Evolutionary conservation across 2,113 vertebrate genomes (phyloP).

Genomic region (Boulengeromyrus knoepffleri): DNA sequence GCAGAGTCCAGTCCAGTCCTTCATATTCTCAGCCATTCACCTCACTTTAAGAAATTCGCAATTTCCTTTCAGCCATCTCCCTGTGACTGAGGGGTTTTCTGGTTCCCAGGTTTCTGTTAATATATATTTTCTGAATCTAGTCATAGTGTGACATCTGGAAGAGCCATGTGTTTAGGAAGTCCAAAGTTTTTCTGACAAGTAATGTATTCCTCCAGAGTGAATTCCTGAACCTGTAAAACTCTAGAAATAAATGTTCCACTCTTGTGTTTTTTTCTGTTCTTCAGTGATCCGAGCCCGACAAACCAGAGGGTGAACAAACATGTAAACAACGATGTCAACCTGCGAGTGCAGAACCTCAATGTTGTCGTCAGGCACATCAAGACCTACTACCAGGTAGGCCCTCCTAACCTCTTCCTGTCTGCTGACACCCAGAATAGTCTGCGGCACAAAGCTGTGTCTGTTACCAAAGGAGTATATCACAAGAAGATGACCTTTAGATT

Average conservation of each 20-base stretch:
- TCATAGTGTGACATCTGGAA: neutral
- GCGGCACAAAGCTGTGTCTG: neutral
- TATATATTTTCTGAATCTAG: neutral
- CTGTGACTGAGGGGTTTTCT: neutral
- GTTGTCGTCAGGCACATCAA: constrained; percentile 76
- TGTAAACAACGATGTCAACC: constrained; percentile 71
- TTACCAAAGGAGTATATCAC: neutral
- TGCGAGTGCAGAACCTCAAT: constrained; percentile 77
- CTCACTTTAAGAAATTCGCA: neutral
- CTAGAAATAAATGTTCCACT: neutral
- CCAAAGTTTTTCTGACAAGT: neutral
- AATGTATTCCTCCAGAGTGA: neutral
- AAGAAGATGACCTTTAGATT: neutral
- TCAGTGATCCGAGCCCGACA: constrained; percentile 48
- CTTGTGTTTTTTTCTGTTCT: neutral
- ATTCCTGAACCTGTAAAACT: neutral
- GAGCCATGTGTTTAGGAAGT: neutral
- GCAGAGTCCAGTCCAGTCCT: neutral
- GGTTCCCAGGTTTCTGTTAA: neutral
- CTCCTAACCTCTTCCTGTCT: neutral
- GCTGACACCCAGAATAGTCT: neutral
- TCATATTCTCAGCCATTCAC: neutral
- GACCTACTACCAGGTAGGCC: constrained; percentile 78
- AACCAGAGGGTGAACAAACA: constrained; percentile 77
- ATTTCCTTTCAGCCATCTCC: neutral